Conservation (phyloP, 2,888 invertebrate species). For the Antheraea assamensis region DNA sequence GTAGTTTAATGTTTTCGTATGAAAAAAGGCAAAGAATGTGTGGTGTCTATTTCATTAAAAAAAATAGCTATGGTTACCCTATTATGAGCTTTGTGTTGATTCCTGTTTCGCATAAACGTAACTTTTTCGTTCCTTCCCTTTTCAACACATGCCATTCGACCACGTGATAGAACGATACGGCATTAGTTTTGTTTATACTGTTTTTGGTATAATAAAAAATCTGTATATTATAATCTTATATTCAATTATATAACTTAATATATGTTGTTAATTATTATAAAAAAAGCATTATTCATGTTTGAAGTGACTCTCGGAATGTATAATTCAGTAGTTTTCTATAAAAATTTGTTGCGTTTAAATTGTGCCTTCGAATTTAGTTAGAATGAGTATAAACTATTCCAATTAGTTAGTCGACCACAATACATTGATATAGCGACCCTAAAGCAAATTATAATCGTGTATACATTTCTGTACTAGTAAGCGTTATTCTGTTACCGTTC, state of each 20-base stretch:
- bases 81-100: too few species aligned
- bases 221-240: neutral
- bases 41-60: too few species aligned
- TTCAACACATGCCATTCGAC: too few species aligned
- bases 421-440: too few species aligned
- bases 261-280: neutral
- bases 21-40: too few species aligned
- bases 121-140: too few species aligned
- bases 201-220: neutral
- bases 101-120: too few species aligned
- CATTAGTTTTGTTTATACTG: neutral
- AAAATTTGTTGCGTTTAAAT: neutral
- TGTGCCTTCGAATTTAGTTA: too few species aligned
- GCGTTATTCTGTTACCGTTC: neutral
- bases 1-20: too few species aligned
- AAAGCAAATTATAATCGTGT: neutral
- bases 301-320: neutral
- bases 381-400: too few species aligned
- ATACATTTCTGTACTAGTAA: neutral
- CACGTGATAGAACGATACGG: neutral
- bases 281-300: neutral
- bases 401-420: neutral
- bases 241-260: neutral
- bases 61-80: too few species aligned
- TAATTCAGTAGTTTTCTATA: neutral